phyloP scores from a whole-genome alignment of 1,140 invertebrate genomes.

The Bombus affinis region DNA sequence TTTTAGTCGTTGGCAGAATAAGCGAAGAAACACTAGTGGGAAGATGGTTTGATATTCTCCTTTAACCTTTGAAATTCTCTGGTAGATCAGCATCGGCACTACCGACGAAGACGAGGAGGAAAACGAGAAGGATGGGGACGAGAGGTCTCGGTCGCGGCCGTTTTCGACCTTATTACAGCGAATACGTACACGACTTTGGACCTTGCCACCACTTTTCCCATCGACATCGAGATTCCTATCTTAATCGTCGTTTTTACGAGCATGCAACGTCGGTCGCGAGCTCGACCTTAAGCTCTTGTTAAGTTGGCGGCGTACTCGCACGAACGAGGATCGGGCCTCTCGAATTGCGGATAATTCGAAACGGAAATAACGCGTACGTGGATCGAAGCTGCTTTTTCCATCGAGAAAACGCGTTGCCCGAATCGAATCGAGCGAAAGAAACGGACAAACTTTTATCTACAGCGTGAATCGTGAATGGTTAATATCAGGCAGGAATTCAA shows the following conservation, averaged over 20 bases:
- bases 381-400: background rate
- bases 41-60: too few species aligned
- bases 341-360: background rate
- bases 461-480: too few species aligned
- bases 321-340: background rate
- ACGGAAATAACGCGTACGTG: background rate
- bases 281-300: conserved; percentile 45
- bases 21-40: fast-evolving
- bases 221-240: conserved; percentile 63
- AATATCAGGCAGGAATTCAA: fast-evolving
- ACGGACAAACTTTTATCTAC: background rate
- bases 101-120: background rate
- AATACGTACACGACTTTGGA: conserved; percentile 42
- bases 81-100: conserved; percentile 16
- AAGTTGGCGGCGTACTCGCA: background rate
- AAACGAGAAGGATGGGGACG: conserved; percentile 12
- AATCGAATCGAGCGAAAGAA: background rate
- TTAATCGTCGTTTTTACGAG: conserved; percentile 66
- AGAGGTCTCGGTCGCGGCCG: conserved; percentile 72
- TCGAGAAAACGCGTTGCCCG: background rate
- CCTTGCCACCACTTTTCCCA: conserved; percentile 69
- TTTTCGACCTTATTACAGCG: conserved; percentile 21
- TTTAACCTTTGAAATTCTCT: background rate
- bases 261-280: conserved; percentile 63
- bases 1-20: too few species aligned